phyloP scores from a whole-genome alignment of 1,140 invertebrate genomes.

The Drosophila sechellia region DNA sequence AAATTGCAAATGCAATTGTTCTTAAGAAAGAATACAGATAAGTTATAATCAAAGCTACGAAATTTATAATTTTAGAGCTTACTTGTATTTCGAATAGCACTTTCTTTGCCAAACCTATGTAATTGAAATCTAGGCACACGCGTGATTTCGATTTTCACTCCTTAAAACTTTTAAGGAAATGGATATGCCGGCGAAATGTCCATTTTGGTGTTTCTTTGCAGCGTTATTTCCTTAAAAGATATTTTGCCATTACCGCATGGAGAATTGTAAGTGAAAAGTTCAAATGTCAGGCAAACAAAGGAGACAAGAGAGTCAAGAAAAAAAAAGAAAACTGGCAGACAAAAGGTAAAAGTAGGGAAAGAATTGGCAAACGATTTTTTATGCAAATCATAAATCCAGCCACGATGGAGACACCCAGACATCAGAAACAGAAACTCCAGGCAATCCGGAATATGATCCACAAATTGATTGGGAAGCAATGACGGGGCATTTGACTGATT shows the following conservation, averaged over 20 bases:
- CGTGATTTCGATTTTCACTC: constrained; percentile 48
- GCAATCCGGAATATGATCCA: constrained; percentile 53
- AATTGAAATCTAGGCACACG: constrained; percentile 34
- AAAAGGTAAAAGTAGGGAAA: constrained; percentile 79
- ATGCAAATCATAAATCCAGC: constrained; percentile 79
- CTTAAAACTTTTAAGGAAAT: constrained; percentile 43
- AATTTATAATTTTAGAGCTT: neutral
- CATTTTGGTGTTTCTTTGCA: constrained; percentile 31
- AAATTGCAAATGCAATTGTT: no score
- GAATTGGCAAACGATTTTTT: constrained; percentile 78
- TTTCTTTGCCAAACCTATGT: constrained; percentile 1
- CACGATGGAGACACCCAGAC: constrained; percentile 55
- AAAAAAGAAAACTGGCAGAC: constrained; percentile 60
- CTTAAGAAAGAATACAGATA: no score
- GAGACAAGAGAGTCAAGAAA: constrained; percentile 13
- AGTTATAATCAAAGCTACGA: no score
- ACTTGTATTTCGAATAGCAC: no score
- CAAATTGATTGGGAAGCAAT: constrained; percentile 74
- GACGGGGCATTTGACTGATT: constrained; percentile 73
- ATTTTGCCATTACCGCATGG: constrained; percentile 28
- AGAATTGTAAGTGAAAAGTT: constrained; percentile 55
- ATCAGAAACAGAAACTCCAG: constrained; percentile 28
- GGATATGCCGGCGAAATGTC: constrained; percentile 36
- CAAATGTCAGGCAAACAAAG: constrained; percentile 45
- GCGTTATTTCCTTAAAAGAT: constrained; percentile 52